Evolutionary conservation across 2,888 invertebrate species (phyloP).

Genomic region (Ochlodes sylvanus): DNA sequence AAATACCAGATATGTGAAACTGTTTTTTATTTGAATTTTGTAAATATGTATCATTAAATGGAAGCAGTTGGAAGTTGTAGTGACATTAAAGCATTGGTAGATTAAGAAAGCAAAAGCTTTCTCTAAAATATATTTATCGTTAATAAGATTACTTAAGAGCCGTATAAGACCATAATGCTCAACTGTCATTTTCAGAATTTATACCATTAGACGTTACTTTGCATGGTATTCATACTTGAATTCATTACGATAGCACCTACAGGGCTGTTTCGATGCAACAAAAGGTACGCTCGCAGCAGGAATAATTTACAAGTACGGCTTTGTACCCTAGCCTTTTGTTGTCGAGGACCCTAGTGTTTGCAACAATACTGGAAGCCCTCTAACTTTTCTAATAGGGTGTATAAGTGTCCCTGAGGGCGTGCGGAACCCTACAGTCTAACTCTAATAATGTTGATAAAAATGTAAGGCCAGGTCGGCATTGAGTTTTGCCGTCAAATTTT

Average conservation of each 20-base stretch:
- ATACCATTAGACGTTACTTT: conserved; percentile 17
- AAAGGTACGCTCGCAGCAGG: conserved; percentile 48
- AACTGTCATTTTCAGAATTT: conserved; percentile 1
- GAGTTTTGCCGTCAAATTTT: conserved; percentile 17
- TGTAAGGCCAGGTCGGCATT: conserved; percentile 23
- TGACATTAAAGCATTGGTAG: no score
- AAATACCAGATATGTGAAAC: no score
- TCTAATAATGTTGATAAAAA: conserved; percentile 31
- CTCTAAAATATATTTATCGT: no score
- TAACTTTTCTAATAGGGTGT: conserved; percentile 47
- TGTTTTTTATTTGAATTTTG: no score
- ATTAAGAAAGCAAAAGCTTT: no score
- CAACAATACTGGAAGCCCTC: conserved; percentile 58
- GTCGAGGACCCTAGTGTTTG: conserved; percentile 51
- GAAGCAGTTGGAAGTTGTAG: no score
- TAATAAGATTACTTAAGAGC: no score
- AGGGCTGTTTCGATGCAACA: conserved; percentile 40
- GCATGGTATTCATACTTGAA: conserved; percentile 30
- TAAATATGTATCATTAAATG: no score
- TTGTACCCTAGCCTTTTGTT: conserved; percentile 51
- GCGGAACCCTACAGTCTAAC: conserved; percentile 37
- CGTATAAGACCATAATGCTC: background rate
- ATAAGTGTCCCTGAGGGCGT: conserved; percentile 46
- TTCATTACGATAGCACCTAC: conserved; percentile 37
- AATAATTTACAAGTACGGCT: conserved; percentile 49